Conservation (phyloP, 2,113 vertebrate species). For the Carassius carassius region DNA sequence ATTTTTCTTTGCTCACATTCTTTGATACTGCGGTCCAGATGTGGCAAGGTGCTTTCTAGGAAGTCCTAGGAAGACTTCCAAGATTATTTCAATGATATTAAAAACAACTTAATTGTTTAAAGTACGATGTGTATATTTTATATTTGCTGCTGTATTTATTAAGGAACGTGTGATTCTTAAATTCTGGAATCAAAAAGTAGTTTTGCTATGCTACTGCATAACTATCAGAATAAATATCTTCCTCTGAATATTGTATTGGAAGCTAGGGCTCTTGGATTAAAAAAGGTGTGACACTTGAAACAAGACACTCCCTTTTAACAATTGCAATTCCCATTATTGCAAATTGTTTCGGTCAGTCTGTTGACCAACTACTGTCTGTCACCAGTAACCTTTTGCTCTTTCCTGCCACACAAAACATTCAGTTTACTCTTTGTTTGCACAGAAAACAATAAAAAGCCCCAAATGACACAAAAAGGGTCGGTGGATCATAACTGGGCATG, state of each 20-base stretch:
- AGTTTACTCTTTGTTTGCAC: constrained; percentile 68
- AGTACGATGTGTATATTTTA: not conserved
- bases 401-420: constrained; percentile 67
- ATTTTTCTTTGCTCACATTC: not conserved
- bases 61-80: not conserved
- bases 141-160: not conserved
- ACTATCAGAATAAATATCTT: not conserved
- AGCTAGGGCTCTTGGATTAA: not conserved
- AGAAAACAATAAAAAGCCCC: constrained; percentile 69
- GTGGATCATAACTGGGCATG: constrained; percentile 52
- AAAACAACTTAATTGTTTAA: not conserved
- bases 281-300: constrained; percentile 23
- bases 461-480: constrained; percentile 32
- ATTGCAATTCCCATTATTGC: constrained; percentile 23
- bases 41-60: not conserved
- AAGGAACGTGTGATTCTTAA: not conserved
- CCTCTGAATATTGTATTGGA: not conserved
- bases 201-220: not conserved
- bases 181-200: not conserved
- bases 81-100: not conserved
- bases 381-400: constrained; percentile 58
- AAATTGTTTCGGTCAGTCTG: not conserved
- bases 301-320: constrained; percentile 20
- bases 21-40: not conserved
- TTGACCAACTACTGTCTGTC: constrained; percentile 58